Percentiles rank a stretch among this genome's conserved stretches.
Conservation (phyloP, 2,113 vertebrate species). For the Oreocharis arfaki region DNA sequence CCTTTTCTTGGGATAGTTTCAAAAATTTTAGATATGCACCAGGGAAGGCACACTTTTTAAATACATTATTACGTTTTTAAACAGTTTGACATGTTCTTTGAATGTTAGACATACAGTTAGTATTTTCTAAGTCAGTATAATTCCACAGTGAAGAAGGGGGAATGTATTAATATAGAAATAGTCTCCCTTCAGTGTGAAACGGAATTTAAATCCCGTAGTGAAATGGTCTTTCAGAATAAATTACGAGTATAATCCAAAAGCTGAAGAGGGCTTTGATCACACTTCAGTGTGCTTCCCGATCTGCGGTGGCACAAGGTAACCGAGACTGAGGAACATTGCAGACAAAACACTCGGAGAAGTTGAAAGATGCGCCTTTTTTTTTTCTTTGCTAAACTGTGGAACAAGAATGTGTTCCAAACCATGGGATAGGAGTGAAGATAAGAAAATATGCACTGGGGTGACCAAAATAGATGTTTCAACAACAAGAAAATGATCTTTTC, state of each 20-base stretch:
- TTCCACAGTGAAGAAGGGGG: not conserved
- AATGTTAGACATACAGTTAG: constrained; percentile 39
- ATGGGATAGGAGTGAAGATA: not conserved
- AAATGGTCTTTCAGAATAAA: not conserved
- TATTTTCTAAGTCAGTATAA: constrained; percentile 25
- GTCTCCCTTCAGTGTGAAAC: not conserved
- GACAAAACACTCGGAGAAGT: not conserved
- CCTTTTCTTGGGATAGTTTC: constrained; percentile 34
- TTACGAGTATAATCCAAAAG: not conserved
- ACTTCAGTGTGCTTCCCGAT: not conserved
- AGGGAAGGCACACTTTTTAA: not conserved
- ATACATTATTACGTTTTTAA: not conserved
- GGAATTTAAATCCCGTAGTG: not conserved
- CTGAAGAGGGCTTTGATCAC: not conserved
- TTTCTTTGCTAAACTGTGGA: not conserved
- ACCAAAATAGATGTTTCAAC: not conserved
- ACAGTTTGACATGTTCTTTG: not conserved
- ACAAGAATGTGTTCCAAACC: not conserved
- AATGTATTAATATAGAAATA: not conserved
- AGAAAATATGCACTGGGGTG: not conserved
- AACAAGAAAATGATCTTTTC: not conserved
- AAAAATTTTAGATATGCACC: constrained; percentile 21
- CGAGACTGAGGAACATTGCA: not conserved
- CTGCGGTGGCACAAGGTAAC: not conserved
- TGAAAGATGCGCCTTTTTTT: not conserved